phyloP scores from a whole-genome alignment of 2,113 vertebrate genomes.

The Plotosus lineatus region DNA sequence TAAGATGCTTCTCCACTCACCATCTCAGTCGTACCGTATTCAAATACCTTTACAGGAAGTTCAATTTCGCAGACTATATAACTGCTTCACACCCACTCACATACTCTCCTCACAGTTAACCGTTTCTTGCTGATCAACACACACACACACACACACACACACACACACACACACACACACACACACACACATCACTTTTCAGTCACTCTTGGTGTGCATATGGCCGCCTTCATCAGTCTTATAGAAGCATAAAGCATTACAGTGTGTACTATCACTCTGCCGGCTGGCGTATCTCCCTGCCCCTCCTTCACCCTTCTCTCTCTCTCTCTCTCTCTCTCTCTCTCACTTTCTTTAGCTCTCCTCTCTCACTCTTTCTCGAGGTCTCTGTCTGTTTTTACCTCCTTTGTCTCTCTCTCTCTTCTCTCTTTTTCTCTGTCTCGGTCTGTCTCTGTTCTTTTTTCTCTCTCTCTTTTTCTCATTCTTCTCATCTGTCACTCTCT shows the following conservation, averaged over 20 bases:
- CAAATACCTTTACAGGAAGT: not conserved
- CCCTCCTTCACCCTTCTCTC: not conserved
- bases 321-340: not conserved
- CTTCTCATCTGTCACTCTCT: too few species aligned
- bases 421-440: not conserved
- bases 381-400: too few species aligned
- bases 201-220: not conserved
- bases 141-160: constrained; percentile 28
- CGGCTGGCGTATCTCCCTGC: not conserved
- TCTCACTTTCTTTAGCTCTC: not conserved
- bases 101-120: constrained; percentile 35
- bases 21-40: not conserved
- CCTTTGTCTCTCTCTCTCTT: not conserved
- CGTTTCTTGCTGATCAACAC: constrained; percentile 11
- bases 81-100: not conserved
- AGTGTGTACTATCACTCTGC: constrained; percentile 13
- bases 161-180: constrained; percentile 6
- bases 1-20: not conserved
- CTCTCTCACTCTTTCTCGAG: too few species aligned
- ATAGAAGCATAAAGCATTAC: constrained; percentile 16
- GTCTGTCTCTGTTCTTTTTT: not conserved
- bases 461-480: constrained; percentile 1
- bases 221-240: constrained; percentile 2
- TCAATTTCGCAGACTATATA: not conserved
- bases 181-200: constrained; percentile 23